Base-by-base conservation (phyloP, 92 coral and sea anemone species). In the Actinernus sp. region DNA sequence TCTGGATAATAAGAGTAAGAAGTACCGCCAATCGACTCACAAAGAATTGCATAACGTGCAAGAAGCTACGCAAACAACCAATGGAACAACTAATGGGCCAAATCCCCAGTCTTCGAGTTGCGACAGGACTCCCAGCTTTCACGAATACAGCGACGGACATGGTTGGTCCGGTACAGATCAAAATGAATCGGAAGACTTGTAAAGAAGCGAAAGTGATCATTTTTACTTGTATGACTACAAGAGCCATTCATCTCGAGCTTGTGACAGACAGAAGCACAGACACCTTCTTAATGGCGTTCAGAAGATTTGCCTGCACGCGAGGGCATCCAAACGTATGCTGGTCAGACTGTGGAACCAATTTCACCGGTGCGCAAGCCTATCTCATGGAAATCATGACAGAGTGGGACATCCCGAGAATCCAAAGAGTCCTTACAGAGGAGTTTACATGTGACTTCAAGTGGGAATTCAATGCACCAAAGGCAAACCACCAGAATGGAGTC, bases 401-500 rank as follows among this genome's bases (percentile, higher is more conserved):
- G n/a, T n/a, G n/a, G n/a, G n/a, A n/a, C n/a, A n/a, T n/a, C n/a
- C n/a, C n/a, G n/a, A n/a, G n/a, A 55, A 60, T 86, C 16, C 63
- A 61, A 50, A 80, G 62, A 31, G 44, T 56, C 26, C 49, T 67
- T 1, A 30, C 84, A 25, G 73, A 79, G 26, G 87, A 85, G 28
- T 85, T 79, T 30, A 26, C 52, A 1, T 79, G 92, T 37, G 87
- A 85, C 16, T 79, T 85, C 57, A 66, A 65, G 55, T 85, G 92
- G 92, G 54, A 65, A 41, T 86, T 74, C 75, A 86, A 86, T 36
- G 36, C 61, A 0, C 92, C 87, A 1, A 63, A 41, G 31, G 88
- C 92, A 36, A 86, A 87, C 47, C 83, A 86, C 48, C 83, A 79
- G 40, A 86, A 86, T 28, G 92, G 92, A 25, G 88, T 82, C 4